Percentiles rank a stretch among this genome's conserved stretches.
Conservation (phyloP, 2,888 invertebrate species). For the Balanococcus diminutus region DNA sequence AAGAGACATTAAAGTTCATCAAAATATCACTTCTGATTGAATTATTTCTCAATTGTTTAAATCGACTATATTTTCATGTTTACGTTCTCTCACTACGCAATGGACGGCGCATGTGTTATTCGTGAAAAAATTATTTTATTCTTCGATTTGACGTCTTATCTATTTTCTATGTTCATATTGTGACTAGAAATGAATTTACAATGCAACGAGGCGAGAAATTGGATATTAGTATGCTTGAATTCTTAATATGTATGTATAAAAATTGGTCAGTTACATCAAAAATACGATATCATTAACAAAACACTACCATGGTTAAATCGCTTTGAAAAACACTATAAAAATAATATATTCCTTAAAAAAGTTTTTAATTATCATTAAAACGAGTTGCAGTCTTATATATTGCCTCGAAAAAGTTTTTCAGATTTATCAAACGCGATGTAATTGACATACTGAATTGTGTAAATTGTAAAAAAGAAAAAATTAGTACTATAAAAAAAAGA, state of each 20-base stretch:
- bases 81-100: too few species aligned
- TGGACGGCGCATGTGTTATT: too few species aligned
- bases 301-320: not conserved
- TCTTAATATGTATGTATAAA: not conserved
- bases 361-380: not conserved
- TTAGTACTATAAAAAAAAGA: not conserved
- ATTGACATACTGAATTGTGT: not conserved
- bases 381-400: not conserved
- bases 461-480: too few species aligned
- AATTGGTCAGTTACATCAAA: not conserved
- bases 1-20: not conserved
- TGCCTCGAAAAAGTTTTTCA: not conserved
- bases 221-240: not conserved
- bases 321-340: not conserved
- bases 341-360: not conserved
- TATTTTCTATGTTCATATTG: not conserved
- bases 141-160: not conserved
- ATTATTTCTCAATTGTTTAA: too few species aligned
- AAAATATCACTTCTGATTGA: too few species aligned
- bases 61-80: too few species aligned
- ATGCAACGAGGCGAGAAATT: not conserved
- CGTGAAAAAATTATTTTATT: not conserved
- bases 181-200: not conserved
- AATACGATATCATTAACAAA: too few species aligned
- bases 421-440: not conserved